Conservation (phyloP, 2,113 vertebrate genomes). For the Trematomus loennbergii region DNA sequence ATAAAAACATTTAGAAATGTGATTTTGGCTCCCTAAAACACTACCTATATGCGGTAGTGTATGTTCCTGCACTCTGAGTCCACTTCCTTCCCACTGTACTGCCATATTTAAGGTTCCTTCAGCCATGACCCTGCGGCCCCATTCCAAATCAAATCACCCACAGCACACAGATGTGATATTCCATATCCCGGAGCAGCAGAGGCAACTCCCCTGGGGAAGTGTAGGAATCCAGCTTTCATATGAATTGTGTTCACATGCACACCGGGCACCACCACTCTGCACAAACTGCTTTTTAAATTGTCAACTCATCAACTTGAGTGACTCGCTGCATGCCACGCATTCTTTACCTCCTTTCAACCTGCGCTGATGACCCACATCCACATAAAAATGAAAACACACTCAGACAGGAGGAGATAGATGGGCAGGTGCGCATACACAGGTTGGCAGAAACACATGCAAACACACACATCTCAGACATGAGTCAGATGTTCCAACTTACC, state of each 20-base stretch:
- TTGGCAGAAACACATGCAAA: conserved; percentile 3
- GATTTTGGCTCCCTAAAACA: not conserved
- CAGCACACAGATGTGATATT: conserved; percentile 43
- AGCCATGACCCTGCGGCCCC: conserved; percentile 29
- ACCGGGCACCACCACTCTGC: not conserved
- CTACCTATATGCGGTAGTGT: not conserved
- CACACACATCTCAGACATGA: not conserved
- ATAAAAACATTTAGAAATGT: too few relatives aligned
- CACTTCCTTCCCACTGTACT: conserved; percentile 32
- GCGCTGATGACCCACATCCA: conserved; percentile 17
- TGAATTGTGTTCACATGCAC: not conserved
- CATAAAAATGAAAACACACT: conserved; percentile 26
- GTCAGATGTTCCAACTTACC: conserved; percentile 77
- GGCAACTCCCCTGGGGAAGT: conserved; percentile 14
- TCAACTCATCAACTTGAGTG: conserved; percentile 36
- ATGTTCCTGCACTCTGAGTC: conserved; percentile 13
- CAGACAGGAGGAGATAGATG: not conserved
- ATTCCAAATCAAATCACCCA: conserved; percentile 26
- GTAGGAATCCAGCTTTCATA: conserved; percentile 10
- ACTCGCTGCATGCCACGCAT: conserved; percentile 22
- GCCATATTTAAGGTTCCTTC: conserved; percentile 9
- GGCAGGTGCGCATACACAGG: conserved; percentile 24
- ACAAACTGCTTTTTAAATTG: conserved; percentile 14
- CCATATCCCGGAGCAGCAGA: not conserved
- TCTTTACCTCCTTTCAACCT: conserved; percentile 13